A percentile compares a stretch with the other conserved stretches of the same genome.
phyloP scores from a whole-genome alignment of 1,140 invertebrate genomes.

The Nixonia krombeini region DNA sequence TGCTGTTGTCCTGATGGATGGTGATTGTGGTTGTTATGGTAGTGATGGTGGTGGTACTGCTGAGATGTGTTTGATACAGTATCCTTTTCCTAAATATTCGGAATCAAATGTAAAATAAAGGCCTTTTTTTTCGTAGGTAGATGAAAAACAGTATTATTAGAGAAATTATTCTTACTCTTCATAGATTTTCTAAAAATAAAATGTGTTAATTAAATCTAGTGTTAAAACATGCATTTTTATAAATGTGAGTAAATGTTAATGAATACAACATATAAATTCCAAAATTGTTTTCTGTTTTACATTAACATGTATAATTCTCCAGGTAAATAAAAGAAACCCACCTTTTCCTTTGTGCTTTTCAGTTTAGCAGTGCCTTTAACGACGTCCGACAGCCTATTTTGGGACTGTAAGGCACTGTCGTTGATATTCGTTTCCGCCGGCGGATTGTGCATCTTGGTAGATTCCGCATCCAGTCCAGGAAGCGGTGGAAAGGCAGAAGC shows the following conservation, averaged over 20 bases:
- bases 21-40: slow-evolving; percentile 38
- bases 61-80: slow-evolving; percentile 39
- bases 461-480: slow-evolving; percentile 74
- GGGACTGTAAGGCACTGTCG: slow-evolving; percentile 61
- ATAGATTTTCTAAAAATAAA: too few relatives aligned
- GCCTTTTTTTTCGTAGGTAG: not conserved
- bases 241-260: too few relatives aligned
- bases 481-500: slow-evolving; percentile 87
- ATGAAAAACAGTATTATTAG: not conserved
- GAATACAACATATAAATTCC: too few relatives aligned
- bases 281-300: too few relatives aligned
- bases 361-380: slow-evolving; percentile 82
- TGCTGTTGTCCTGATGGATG: slow-evolving; percentile 30
- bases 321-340: too few relatives aligned
- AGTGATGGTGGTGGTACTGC: slow-evolving; percentile 45
- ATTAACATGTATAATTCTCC: too few relatives aligned
- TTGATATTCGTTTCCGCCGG: slow-evolving; percentile 51
- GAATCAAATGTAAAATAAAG: not conserved
- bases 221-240: too few relatives aligned
- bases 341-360: slow-evolving; percentile 69
- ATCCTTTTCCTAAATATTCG: slow-evolving; percentile 57
- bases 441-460: slow-evolving; percentile 58
- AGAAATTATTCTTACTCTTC: too few relatives aligned
- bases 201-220: too few relatives aligned
- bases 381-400: slow-evolving; percentile 82